Conservation (phyloP, 2,797 vertebrate species). For the Hydrolagus colliei region DNA sequence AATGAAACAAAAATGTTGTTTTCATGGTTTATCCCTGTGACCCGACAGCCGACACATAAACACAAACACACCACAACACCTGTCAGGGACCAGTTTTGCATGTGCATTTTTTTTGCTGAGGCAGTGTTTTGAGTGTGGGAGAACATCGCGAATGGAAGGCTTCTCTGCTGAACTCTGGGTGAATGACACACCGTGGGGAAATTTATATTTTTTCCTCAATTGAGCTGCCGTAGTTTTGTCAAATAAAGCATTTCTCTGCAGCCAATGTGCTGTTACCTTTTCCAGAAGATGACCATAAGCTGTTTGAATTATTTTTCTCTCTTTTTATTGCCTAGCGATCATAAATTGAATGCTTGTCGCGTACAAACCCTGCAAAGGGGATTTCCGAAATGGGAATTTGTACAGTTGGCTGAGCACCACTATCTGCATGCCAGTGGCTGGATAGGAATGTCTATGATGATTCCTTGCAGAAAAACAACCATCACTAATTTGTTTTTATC, state of each 20-base stretch:
- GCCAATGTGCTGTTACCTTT: not conserved
- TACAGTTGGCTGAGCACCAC: not conserved
- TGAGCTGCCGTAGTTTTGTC: not conserved
- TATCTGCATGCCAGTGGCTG: not conserved
- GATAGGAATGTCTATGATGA: not conserved
- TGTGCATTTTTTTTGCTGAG: too few species aligned
- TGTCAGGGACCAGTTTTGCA: not conserved
- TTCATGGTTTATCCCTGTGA: too few species aligned
- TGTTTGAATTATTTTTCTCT: not conserved
- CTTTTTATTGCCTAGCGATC: not conserved
- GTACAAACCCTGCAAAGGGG: not conserved
- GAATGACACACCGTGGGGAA: not conserved
- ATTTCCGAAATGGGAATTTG: conserved; percentile 11
- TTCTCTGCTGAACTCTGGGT: not conserved
- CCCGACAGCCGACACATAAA: too few species aligned
- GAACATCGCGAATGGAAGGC: too few species aligned
- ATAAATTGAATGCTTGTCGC: not conserved
- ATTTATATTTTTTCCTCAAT: not conserved
- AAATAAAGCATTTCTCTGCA: not conserved
- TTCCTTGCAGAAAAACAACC: not conserved
- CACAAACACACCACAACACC: not conserved
- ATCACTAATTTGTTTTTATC: conserved; percentile 8
- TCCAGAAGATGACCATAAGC: not conserved
- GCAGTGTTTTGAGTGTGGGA: too few species aligned
- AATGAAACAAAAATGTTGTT: too few species aligned